These are phyloP conservation scores for Vulpes lagopus DNA, from an alignment of 2,113 vertebrate species.

Conservation along the genomic window DNA sequence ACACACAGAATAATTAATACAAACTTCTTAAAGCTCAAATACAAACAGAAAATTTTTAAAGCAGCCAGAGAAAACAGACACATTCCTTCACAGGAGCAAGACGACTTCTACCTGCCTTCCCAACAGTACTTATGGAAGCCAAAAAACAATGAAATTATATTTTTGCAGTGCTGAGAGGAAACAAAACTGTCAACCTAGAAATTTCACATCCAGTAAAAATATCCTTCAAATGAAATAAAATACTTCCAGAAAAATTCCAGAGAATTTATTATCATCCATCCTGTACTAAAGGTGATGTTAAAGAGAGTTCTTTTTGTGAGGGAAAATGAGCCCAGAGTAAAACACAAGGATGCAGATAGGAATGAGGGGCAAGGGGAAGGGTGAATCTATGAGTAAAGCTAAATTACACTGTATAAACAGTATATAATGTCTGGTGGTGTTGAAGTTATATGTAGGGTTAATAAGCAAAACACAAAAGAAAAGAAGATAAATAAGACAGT, in stretches of 20 bases:
- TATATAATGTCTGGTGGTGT: not conserved
- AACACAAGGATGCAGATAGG: not conserved
- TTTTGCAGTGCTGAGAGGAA: not conserved
- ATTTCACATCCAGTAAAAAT: conserved; percentile 36
- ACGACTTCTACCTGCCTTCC: not conserved
- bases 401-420: not conserved
- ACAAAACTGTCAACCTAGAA: not conserved
- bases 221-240: conserved; percentile 15
- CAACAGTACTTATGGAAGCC: not conserved
- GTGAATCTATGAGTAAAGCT: not conserved
- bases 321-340: not conserved
- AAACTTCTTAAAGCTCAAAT: not conserved
- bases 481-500: not conserved
- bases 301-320: not conserved
- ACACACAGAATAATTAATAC: not conserved
- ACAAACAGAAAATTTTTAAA: not conserved
- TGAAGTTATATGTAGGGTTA: not conserved
- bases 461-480: not conserved
- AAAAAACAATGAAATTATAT: not conserved
- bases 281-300: not conserved
- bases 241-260: not conserved
- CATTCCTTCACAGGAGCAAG: not conserved
- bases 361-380: not conserved
- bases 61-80: not conserved
- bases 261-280: not conserved